Percentiles rank a stretch among this genome's conserved stretches.
Conservation (phyloP, 1,140 invertebrate species). For the Zophobas atratus region DNA sequence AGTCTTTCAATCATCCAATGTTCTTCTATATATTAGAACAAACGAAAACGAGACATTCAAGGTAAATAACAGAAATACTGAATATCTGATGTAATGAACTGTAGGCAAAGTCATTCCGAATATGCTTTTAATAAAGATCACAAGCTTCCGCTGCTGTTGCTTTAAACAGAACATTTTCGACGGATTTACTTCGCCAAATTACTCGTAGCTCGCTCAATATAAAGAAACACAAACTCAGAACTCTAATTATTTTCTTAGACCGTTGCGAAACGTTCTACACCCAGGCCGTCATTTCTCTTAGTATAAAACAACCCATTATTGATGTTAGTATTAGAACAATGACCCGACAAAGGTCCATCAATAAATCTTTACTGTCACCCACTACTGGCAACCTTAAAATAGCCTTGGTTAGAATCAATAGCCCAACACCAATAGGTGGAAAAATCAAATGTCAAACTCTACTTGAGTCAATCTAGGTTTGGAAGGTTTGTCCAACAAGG, state of each 20-base stretch:
- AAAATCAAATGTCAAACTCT: too few species aligned
- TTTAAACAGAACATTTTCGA: constrained; percentile 34
- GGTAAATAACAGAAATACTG: constrained; percentile 61
- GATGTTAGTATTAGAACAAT: too few species aligned
- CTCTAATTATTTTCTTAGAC: not conserved
- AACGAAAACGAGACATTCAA: constrained; percentile 62
- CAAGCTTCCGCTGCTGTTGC: constrained; percentile 33
- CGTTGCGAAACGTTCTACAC: too few species aligned
- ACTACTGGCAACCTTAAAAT: too few species aligned
- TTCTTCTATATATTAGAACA: constrained; percentile 65
- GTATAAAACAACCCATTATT: too few species aligned
- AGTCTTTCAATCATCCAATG: constrained; percentile 65
- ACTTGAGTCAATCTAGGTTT: too few species aligned
- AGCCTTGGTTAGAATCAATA: too few species aligned
- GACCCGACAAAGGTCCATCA: too few species aligned
- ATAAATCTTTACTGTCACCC: too few species aligned
- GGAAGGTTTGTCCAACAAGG: too few species aligned
- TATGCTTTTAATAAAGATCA: constrained; percentile 50
- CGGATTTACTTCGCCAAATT: constrained; percentile 43
- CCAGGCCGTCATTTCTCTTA: too few species aligned
- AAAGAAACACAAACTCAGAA: not conserved
- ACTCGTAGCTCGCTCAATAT: constrained; percentile 7
- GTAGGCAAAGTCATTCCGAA: constrained; percentile 43
- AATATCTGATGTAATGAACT: constrained; percentile 54
- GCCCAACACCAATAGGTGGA: too few species aligned